Conservation (phyloP, 1,140 invertebrate species). For the Drosophila gunungcola region DNA sequence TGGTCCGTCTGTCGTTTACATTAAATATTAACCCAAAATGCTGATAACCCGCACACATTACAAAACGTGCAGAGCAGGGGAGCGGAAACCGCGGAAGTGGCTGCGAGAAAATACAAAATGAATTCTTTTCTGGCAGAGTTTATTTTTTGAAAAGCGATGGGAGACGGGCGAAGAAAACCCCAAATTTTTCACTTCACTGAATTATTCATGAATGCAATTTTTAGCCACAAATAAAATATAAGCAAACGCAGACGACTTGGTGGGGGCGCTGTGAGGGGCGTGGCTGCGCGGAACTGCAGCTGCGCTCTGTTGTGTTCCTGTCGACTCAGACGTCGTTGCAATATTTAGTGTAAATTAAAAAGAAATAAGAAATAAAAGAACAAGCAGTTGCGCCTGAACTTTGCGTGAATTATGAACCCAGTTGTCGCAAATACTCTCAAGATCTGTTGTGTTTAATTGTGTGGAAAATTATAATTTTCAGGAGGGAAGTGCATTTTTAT, state of each 20-base stretch:
- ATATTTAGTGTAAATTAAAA: conserved; percentile 78
- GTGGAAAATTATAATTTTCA: conserved; percentile 36
- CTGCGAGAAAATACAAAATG: conserved; percentile 53
- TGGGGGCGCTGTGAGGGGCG: conserved; percentile 6
- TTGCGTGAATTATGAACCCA: conserved; percentile 57
- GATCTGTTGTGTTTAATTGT: conserved; percentile 57
- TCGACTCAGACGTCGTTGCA: conserved; percentile 64
- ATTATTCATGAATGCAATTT: conserved; percentile 83
- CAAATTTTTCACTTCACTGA: conserved; percentile 81
- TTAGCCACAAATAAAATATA: conserved; percentile 82
- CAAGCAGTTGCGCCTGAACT: conserved; percentile 50
- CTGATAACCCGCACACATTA: conserved; percentile 74
- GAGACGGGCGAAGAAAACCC: conserved; percentile 44
- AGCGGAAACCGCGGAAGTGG: conserved; percentile 38
- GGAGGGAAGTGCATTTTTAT: neutral
- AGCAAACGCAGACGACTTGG: conserved; percentile 53
- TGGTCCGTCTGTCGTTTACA: conserved; percentile 63
- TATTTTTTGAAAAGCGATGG: conserved; percentile 41
- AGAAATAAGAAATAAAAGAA: conserved; percentile 13
- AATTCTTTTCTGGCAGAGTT: conserved; percentile 53
- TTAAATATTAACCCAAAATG: conserved; percentile 82
- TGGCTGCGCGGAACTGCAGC: conserved; percentile 36
- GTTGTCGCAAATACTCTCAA: conserved; percentile 46
- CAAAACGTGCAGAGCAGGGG: conserved; percentile 24
- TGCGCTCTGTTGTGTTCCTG: conserved; percentile 43